These are phyloP conservation scores for Trilocha varians DNA, from an alignment of 2,888 invertebrate genomes.

Conservation along the genomic window DNA sequence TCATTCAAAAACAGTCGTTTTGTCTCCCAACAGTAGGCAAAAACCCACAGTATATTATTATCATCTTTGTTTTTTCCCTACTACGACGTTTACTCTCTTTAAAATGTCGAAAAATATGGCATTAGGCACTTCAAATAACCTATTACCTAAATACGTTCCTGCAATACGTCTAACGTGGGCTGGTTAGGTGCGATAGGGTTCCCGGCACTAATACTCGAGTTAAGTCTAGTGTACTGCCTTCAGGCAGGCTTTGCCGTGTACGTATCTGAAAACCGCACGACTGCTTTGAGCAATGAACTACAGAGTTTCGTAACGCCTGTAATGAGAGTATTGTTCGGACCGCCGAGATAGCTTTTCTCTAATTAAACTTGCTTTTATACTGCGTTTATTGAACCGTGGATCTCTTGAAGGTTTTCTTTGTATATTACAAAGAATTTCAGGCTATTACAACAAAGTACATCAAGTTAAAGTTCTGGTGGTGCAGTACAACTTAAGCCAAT, in stretches of 20 bases:
- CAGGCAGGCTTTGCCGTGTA: conserved; percentile 17
- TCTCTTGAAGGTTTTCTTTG: background rate
- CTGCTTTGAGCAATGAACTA: conserved; percentile 33
- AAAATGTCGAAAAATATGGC: too few species aligned
- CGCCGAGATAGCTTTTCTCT: conserved; percentile 3
- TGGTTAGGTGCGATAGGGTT: conserved; percentile 22
- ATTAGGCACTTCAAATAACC: background rate
- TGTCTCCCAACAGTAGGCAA: too few species aligned
- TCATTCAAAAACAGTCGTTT: too few species aligned
- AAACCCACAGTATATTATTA: too few species aligned
- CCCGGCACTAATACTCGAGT: conserved; percentile 32
- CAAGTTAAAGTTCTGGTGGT: too few species aligned
- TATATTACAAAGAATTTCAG: too few species aligned
- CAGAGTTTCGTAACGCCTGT: conserved; percentile 10
- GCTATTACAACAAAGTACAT: too few species aligned
- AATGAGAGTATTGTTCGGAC: conserved; percentile 7
- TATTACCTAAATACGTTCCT: conserved; percentile 4
- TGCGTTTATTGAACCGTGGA: background rate
- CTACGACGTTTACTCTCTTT: too few species aligned
- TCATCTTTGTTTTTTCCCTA: too few species aligned
- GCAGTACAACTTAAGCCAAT: too few species aligned
- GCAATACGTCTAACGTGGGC: conserved; percentile 2
- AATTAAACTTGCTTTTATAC: conserved; percentile 3
- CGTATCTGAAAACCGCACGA: conserved; percentile 34
- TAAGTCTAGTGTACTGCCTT: conserved; percentile 28